Evolutionary conservation across 2,797 vertebrate genomes (phyloP).

Genomic region (Ctenopoma kingsleyae): DNA sequence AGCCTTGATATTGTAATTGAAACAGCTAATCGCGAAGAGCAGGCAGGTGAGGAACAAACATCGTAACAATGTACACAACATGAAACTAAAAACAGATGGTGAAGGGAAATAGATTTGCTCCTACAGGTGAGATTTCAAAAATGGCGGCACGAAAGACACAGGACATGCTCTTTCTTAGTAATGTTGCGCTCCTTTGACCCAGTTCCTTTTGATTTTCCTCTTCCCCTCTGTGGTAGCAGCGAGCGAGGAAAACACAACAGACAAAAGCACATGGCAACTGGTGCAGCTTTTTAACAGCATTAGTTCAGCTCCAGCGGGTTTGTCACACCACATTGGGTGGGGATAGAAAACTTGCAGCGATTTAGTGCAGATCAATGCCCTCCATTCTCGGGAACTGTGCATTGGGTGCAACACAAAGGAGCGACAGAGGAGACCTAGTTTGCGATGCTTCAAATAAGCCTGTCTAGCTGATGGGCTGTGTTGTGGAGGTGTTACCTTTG

Average conservation of each 20-base stretch:
- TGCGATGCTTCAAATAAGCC: constrained; percentile 45
- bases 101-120: constrained; percentile 15
- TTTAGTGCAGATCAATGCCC: constrained; percentile 72
- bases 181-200: constrained; percentile 33
- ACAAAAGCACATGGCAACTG: constrained; percentile 56
- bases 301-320: constrained; percentile 73
- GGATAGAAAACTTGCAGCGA: constrained; percentile 65
- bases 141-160: constrained; percentile 24
- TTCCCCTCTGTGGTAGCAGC: constrained; percentile 13
- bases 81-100: constrained; percentile 4
- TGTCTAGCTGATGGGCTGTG: constrained; percentile 57
- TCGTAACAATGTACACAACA: neutral
- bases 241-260: constrained; percentile 39
- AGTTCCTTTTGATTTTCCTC: constrained; percentile 25
- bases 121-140: constrained; percentile 38
- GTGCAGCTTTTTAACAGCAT: constrained; percentile 70
- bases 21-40: constrained; percentile 16
- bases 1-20: constrained; percentile 29
- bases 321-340: constrained; percentile 69
- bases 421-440: constrained; percentile 72
- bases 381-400: constrained; percentile 58
- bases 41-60: constrained; percentile 21
- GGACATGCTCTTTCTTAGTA: constrained; percentile 18
- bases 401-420: constrained; percentile 45
- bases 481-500: constrained; percentile 45